Conservation (phyloP, 2,888 invertebrate species). For the Netelia melanura region DNA sequence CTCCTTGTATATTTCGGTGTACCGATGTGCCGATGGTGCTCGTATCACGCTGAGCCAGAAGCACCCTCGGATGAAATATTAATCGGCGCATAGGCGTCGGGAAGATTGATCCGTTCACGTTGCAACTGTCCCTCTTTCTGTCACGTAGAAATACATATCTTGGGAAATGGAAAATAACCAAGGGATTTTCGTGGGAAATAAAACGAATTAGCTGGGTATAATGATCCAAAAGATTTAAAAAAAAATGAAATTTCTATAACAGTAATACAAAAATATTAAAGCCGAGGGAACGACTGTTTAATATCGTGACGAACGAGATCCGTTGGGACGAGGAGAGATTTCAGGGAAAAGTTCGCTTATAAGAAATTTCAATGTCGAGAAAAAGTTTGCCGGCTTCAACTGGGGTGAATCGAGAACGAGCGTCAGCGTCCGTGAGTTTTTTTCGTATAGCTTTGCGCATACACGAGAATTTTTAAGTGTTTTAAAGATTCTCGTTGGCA, state of each 20-base stretch:
- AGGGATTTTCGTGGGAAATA: too few species aligned
- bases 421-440: slow-evolving; percentile 28
- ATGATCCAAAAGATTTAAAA: neutral
- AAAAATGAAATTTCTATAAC: slow-evolving; percentile 19
- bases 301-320: slow-evolving; percentile 35
- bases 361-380: slow-evolving; percentile 58
- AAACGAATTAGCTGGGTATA: too few species aligned
- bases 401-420: slow-evolving; percentile 24
- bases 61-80: slow-evolving; percentile 28
- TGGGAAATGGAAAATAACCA: too few species aligned
- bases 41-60: neutral
- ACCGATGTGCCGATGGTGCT: slow-evolving; percentile 15
- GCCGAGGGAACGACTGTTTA: slow-evolving; percentile 27
- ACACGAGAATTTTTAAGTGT: slow-evolving; percentile 44
- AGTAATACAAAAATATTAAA: neutral
- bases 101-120: too few species aligned
- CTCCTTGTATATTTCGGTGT: neutral
- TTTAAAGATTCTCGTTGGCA: slow-evolving; percentile 53
- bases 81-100: neutral
- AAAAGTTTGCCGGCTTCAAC: slow-evolving; percentile 54
- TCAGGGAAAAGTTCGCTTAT: slow-evolving; percentile 29
- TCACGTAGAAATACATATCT: too few species aligned
- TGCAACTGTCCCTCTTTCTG: too few species aligned
- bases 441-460: slow-evolving; percentile 8
- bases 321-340: neutral